Percentiles rank a stretch among this genome's conserved stretches.
phyloP scores from a whole-genome alignment of 2,888 invertebrate genomes.

The Nephrotoma guestfalica region DNA sequence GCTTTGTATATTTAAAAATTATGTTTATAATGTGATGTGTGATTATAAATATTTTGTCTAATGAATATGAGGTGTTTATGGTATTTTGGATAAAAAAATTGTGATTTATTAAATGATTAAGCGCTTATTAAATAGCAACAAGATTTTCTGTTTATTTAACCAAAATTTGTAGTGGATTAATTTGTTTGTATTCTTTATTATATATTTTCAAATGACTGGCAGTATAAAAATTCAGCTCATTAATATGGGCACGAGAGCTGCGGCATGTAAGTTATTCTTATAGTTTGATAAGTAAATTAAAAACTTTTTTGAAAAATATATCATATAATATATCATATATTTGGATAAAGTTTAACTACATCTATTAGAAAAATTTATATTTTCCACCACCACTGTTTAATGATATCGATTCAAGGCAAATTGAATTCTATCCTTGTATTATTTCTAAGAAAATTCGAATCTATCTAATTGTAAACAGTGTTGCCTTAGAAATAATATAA shows the following conservation, averaged over 20 bases:
- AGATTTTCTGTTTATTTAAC: not conserved
- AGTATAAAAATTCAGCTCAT: slow-evolving; percentile 38
- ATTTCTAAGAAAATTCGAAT: no score
- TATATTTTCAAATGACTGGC: not conserved
- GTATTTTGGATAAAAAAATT: not conserved
- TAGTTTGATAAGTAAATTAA: slow-evolving; percentile 12
- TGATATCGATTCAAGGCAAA: no score
- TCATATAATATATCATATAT: no score
- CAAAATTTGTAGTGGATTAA: not conserved
- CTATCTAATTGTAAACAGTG: no score
- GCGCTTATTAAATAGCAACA: not conserved
- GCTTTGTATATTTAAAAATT: not conserved
- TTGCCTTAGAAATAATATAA: no score
- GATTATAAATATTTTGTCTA: not conserved
- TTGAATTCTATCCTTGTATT: no score
- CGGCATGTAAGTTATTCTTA: slow-evolving; percentile 62
- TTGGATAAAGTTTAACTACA: no score
- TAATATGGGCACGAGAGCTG: slow-evolving; percentile 86
- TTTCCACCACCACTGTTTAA: no score
- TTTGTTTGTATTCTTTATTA: not conserved
- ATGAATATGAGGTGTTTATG: not conserved
- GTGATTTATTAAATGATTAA: not conserved
- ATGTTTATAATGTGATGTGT: not conserved
- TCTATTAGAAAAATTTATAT: no score
- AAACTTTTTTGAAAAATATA: no score